Evolutionary conservation across 2,113 vertebrate genomes (phyloP), one percentile per base, ranked within the genome.

Genomic region (Crocuta crocuta): DNA sequence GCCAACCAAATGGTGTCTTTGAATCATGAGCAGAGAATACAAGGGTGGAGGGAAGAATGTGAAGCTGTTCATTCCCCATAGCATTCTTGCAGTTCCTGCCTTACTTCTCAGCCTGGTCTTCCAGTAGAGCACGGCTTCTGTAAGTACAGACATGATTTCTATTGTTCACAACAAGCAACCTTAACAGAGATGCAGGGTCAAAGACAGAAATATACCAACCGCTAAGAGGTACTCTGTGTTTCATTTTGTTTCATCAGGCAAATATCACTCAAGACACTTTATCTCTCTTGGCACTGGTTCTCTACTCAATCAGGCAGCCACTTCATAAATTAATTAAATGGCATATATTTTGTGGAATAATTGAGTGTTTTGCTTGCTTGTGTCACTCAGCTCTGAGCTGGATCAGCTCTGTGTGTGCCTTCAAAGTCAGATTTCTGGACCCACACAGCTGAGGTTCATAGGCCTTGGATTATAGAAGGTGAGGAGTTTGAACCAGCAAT

Each of bases 251-350:
- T 65, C 35, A 87, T 91, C 58, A 53, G 33, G 43, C 48, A 86
- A 87, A 35, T 61, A 80, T 88, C 48, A 79, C 85, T 97, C 45
- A 87, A 87, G 68, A 82, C 26, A 33, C 33, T 90, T n/a, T 7
- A 78, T 83, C 33, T 70, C 10, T 92, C 66, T 92, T 94, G 50
- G 68, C 26, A 93, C 61, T 65, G 43, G 28, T 92, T 89, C 79
- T 95, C 71, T 95, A 53, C n/a, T 94, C 73, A 94, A 55, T 43
- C 55, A 89, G 35, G 19, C 28, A 89, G 76, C 15, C 21, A 73
- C 17, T 94, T 50, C 45, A 83, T 94, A 94, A 66, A 81, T 86
- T 86, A 90, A 97, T 85, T 95, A 65, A 85, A 61, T 50, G 58
- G 23, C n/a, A 93, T 65, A 39, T 92, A 16, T 81, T 95, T 92